Evolutionary conservation across 2,113 vertebrate species (phyloP).

Genomic region (Megalops atlanticus): DNA sequence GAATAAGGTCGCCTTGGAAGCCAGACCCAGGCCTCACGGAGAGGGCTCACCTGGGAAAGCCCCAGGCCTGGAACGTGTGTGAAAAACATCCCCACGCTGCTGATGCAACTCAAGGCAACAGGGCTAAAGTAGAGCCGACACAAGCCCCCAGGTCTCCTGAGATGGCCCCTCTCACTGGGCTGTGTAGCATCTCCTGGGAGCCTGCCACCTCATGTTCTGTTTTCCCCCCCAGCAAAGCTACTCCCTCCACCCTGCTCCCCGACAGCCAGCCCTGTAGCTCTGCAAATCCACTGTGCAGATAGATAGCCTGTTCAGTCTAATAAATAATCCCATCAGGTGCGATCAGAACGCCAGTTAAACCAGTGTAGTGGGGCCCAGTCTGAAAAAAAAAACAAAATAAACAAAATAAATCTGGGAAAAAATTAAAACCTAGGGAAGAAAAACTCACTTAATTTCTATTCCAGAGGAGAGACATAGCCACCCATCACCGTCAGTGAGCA

Average conservation of each 20-base stretch:
- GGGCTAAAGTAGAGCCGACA: no score
- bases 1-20: constrained; percentile 12
- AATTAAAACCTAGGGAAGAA: no score
- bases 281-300: background rate
- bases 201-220: background rate
- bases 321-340: background rate
- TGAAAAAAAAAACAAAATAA: background rate
- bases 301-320: background rate
- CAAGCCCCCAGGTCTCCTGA: background rate
- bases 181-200: background rate
- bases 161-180: background rate
- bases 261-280: background rate
- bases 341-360: background rate
- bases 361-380: background rate
- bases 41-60: constrained; percentile 16
- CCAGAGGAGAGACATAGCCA: background rate
- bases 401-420: background rate
- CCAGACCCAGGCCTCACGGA: background rate
- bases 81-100: constrained; percentile 17
- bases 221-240: background rate
- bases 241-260: background rate
- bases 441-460: background rate
- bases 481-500: background rate
- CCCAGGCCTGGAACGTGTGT: background rate
- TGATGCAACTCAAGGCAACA: constrained; percentile 31